Conservation (phyloP, 2,888 invertebrate species). For the Diarsia rubi region DNA sequence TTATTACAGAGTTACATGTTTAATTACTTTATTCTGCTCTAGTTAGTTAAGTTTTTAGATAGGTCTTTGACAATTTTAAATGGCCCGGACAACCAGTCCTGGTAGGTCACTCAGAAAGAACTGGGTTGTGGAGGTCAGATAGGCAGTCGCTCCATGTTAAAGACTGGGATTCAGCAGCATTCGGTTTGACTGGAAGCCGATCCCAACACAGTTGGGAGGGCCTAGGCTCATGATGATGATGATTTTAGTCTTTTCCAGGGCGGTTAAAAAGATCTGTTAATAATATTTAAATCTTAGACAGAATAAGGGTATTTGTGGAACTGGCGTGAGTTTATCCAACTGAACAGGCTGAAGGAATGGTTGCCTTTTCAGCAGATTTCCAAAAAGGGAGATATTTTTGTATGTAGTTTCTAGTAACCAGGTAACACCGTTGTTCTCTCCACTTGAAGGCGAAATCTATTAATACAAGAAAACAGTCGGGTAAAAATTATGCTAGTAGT, state of each 20-base stretch:
- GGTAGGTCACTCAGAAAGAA: too few species aligned
- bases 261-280: not conserved
- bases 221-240: not conserved
- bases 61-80: too few species aligned
- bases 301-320: not conserved
- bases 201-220: too few species aligned
- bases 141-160: too few species aligned
- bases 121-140: too few species aligned
- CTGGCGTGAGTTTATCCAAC: not conserved
- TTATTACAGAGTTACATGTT: conserved; percentile 10
- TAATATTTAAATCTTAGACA: not conserved
- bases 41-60: too few species aligned
- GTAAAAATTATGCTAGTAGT: too few species aligned
- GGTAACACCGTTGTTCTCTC: not conserved
- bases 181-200: too few species aligned
- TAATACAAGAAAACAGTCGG: not conserved
- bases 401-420: not conserved
- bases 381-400: too few species aligned
- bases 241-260: not conserved
- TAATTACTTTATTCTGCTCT: not conserved
- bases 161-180: too few species aligned
- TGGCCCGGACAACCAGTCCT: too few species aligned
- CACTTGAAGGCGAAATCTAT: not conserved
- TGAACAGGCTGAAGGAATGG: not conserved
- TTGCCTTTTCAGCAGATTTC: too few species aligned